Percentiles rank a stretch among this genome's conserved stretches.
Evolutionary conservation across 2,888 invertebrate species (phyloP).

Genomic region (Lepidocyrtoides sp.): DNA sequence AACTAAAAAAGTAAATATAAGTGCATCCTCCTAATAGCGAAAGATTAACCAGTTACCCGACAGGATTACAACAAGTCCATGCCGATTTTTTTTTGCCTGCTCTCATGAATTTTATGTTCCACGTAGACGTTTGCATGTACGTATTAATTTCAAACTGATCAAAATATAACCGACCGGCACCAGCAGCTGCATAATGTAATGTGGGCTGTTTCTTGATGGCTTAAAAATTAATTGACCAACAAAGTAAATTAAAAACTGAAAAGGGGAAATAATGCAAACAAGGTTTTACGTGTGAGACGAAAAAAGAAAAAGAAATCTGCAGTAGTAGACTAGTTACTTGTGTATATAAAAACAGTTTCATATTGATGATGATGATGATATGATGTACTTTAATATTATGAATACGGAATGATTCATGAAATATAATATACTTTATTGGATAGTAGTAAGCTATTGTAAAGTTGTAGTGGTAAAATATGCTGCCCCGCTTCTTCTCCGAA

Average conservation of each 20-base stretch:
- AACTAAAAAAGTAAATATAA: constrained; percentile 1
- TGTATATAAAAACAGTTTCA: background rate
- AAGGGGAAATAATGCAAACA: constrained; percentile 22
- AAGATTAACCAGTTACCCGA: constrained; percentile 45
- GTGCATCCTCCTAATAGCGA: constrained; percentile 16
- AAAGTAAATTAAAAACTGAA: constrained; percentile 68
- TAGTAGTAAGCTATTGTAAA: constrained; percentile 8
- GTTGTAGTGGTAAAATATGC: constrained; percentile 36
- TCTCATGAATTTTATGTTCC: constrained; percentile 38
- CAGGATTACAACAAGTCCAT: constrained; percentile 26
- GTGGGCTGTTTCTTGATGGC: constrained; percentile 61
- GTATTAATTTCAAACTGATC: constrained; percentile 70
- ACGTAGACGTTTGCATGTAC: background rate
- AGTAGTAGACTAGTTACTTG: constrained; percentile 18
- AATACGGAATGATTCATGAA: background rate
- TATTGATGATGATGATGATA: constrained; percentile 6
- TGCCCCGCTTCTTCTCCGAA: constrained; percentile 53
- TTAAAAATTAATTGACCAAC: constrained; percentile 74
- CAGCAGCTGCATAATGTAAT: constrained; percentile 66
- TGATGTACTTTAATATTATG: constrained; percentile 21
- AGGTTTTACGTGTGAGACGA: background rate
- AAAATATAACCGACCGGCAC: constrained; percentile 60
- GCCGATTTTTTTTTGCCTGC: constrained; percentile 17
- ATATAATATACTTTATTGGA: constrained; percentile 21
- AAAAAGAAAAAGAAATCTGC: constrained; percentile 35